These are phyloP conservation scores for Stylophora pistillata DNA, from an alignment of 64 coral and sea anemone species.

Conservation along the genomic window DNA sequence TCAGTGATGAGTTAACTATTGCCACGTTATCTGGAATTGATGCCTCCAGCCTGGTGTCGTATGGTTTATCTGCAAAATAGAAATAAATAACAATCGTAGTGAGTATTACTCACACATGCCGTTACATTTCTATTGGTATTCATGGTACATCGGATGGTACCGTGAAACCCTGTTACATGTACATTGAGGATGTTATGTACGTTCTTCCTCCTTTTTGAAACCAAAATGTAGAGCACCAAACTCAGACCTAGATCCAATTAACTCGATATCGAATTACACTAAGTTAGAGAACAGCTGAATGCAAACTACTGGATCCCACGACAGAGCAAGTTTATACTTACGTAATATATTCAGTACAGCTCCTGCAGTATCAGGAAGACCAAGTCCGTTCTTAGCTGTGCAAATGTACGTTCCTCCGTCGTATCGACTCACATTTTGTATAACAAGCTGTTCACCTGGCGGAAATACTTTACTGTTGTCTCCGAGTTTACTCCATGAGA, in stretches of 20 bases:
- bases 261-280: no score
- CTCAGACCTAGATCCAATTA: no score
- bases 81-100: no score
- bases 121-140: neutral
- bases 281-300: no score
- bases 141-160: no score
- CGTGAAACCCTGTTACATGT: no score
- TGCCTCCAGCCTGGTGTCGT: slow-evolving; percentile 25
- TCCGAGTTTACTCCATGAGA: slow-evolving; percentile 46
- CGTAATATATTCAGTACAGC: slow-evolving; percentile 35
- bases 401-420: slow-evolving; percentile 58
- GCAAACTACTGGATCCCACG: no score
- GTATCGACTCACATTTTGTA: neutral
- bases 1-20: slow-evolving; percentile 33
- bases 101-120: neutral
- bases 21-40: slow-evolving; percentile 22
- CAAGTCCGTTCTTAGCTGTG: slow-evolving; percentile 40
- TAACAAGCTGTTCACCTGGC: slow-evolving; percentile 5
- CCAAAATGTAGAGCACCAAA: no score
- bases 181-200: no score
- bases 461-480: slow-evolving; percentile 1
- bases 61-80: slow-evolving; percentile 45
- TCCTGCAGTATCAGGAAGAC: slow-evolving; percentile 16
- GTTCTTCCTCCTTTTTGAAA: no score
- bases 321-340: slow-evolving; percentile 3